Evolutionary conservation across 2,113 vertebrate genomes (phyloP), one percentile per base, ranked within the genome.

Genomic region (Stictonetta naevosa): DNA sequence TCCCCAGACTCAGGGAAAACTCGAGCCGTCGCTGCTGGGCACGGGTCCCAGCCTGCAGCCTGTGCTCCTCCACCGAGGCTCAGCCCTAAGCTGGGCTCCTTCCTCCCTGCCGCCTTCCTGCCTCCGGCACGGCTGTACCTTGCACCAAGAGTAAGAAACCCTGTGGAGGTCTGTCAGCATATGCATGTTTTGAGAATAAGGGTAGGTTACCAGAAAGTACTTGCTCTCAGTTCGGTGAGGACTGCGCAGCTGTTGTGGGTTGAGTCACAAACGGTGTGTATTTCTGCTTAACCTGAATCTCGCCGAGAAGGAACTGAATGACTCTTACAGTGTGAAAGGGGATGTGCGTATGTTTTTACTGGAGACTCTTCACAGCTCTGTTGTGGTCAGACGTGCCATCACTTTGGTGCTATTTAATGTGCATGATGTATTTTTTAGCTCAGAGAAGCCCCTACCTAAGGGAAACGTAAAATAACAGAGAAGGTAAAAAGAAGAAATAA

Each of bases 91-190:
- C 69, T 60, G 5, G 16, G 4, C 56, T 33, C 0, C 0, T 56
- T 36, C 53, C 46, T 52, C 75, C 2, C 3, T 13, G 25, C 18
- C 4, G 19, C 66, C 42, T 58, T 53, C 59, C 58, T 28, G 6
- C 60, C 29, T 2, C 5, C 21, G 69, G 33, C 31, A n/a, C 13
- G 0, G 23, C 29, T 17, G 10, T 6, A 26, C 55, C 55, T 60
- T 10, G 15, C 14, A 3, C 2, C 0, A 16, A 2, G 1, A 18
- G 22, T 0, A 59, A 38, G 62, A 19, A 34, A 34, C 40, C 26
- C 38, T 7, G 6, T 0, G 8, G 36, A 0, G 1, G 7, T 69
- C 69, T 75, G 36, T 16, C 76, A 78, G 89, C 59, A 1, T 10
- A 1, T 3, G 1, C 13, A 1, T 2, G 1, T 52, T 66, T 26